Percentiles rank a stretch among this genome's conserved stretches.
These are phyloP conservation scores for Lasiurus borealis DNA, from an alignment of 2,113 vertebrate genomes.

Conservation along the genomic window DNA sequence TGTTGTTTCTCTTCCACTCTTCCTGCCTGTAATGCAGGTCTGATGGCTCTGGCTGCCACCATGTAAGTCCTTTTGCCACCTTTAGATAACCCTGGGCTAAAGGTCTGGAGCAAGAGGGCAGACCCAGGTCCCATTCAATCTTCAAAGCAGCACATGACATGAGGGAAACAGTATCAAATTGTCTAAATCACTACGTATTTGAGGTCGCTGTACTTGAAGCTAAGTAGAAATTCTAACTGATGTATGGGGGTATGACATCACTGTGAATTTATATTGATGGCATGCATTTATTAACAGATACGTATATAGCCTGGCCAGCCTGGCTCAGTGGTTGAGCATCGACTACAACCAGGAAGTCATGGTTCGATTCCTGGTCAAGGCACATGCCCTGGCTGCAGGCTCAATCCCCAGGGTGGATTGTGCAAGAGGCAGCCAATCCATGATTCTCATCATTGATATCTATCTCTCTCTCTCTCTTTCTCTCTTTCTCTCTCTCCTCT, in stretches of 20 bases:
- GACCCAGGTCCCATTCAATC: neutral
- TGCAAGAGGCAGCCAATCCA: too few relatives aligned
- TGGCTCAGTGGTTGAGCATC: too few relatives aligned
- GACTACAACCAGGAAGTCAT: too few relatives aligned
- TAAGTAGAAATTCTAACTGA: neutral
- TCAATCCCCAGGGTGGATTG: too few relatives aligned
- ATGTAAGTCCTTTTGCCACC: neutral
- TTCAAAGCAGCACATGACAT: neutral
- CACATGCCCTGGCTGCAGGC: too few relatives aligned
- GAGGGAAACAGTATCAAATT: neutral
- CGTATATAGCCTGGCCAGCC: too few relatives aligned
- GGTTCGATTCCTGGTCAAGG: too few relatives aligned
- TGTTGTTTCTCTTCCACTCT: neutral
- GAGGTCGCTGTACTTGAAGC: neutral
- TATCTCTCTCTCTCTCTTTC: too few relatives aligned
- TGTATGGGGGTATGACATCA: neutral
- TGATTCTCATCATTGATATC: too few relatives aligned
- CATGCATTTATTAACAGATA: neutral
- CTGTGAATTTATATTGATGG: neutral
- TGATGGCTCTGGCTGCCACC: too few relatives aligned
- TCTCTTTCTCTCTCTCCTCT: too few relatives aligned
- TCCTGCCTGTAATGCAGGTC: neutral
- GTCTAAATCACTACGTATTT: neutral
- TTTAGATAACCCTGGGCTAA: neutral
- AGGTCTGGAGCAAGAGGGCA: too few relatives aligned